Evolutionary conservation across 2,888 invertebrate species (phyloP), one percentile per base, ranked within the genome.

Genomic region (Unio pictorum): DNA sequence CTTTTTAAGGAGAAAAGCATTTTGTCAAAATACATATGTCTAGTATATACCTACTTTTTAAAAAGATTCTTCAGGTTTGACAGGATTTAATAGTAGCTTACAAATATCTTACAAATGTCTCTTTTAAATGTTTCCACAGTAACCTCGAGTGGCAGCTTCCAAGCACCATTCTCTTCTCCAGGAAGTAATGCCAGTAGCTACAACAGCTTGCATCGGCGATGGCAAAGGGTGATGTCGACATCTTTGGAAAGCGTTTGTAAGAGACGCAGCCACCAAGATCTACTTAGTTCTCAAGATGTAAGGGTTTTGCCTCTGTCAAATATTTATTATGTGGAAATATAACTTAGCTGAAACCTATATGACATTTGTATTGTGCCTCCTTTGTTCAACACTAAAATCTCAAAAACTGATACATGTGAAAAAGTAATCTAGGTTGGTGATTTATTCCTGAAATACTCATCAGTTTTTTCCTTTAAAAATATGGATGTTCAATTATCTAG

Each of bases 141-240:
- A 69, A 83, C 84, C n/a, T 88, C 86, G 4, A 85, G 86, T 80
- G 87, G 87, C 64, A 89, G 88, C 78, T 84, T 86, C 67, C 83
- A 82, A 63, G 81, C 83, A 4, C 79, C 84, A 34, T 85, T 81
- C 67, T 86, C 88, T 7, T 87, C 88, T 3, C 88, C 88, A n/a
- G 81, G 87, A 64, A 86, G 86, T 74, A 82, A 83, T 61, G 81
- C 68, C 55, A 78, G 75, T 30, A 84, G 87, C 61, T 81, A 84
- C 67, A 91, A 91, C 69, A 92, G 92, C 75, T 91, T 92, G 68
- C 92, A 92, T 77, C 90, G 92, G 68, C 89, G 93, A 66, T 92
- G 92, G 91, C 82, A 92, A 68, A 88, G 93, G 64, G 92, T 91
- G 26, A 90, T 92, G 55, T 92, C 91, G 23, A 93, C 92, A 7